Evolutionary conservation across 2,888 invertebrate species (phyloP), one percentile per base, ranked within the genome.

Genomic region (Agrochola litura): DNA sequence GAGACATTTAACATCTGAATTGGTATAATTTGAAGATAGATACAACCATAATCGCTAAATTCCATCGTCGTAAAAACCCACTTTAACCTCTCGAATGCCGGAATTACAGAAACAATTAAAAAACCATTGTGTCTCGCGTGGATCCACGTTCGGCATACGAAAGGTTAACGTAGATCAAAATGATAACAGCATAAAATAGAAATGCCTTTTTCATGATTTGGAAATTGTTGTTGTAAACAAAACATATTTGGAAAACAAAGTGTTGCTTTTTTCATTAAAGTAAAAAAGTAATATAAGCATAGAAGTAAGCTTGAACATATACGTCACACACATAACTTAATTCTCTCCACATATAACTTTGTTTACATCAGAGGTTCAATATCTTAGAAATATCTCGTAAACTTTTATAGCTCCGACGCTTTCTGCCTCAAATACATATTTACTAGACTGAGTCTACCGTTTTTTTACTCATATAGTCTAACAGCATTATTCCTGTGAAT

Each of bases 301-400:
- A 75, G 43, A 68, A 68, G 8, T 84, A 58, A 73, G 22, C n/a
- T 61, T 14, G 4, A 54, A 60, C 41, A 70, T 64, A 71, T 73
- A 54, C 54, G 61, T 73, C 67, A 54, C 25, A 49, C 56, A 46
- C 67, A 37, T 77, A 58, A 73, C 70, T 77, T 78, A 43, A 70
- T 84, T 64, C 30, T 73, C 54, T 41, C 60, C 52, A 68, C 60
- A 72, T 68, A 67, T 61, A 66, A 74, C 66, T 67, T 74, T 73
- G 56, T 65, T 78, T 73, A 73, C 68, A 41, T 43, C 56, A 25
- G 5, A 49, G 76, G 56, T 58, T 69, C 64, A 66, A 73, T 76
- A 73, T 65, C 66, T 72, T 41, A 46, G 25, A 67, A 60, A 70
- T 56, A 69, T 72, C 65, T 87, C 78, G 71, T 82, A 72, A 77